phyloP scores from a whole-genome alignment of 2,113 vertebrate species.

The Nematolebias whitei region DNA sequence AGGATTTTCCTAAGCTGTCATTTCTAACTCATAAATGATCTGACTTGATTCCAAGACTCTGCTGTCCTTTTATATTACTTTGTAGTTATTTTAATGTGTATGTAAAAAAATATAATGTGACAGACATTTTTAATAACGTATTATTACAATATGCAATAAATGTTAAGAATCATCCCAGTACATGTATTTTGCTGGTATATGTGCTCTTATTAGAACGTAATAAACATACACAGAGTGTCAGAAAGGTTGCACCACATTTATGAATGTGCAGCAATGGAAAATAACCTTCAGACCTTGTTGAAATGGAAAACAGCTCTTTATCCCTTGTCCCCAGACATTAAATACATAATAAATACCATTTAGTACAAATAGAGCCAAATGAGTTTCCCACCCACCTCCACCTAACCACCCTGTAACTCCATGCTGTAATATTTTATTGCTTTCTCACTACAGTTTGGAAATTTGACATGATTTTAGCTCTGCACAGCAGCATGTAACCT shows the following conservation, averaged over 20 bases:
- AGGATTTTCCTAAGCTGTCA: conserved; percentile 1
- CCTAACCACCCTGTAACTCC: conserved; percentile 42
- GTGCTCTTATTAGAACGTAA: conserved; percentile 24
- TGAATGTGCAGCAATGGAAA: conserved; percentile 24
- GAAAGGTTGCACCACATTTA: conserved; percentile 17
- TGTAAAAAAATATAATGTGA: conserved; percentile 2
- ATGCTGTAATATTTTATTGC: conserved; percentile 64
- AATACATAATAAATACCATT: conserved; percentile 67
- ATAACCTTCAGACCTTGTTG: conserved; percentile 40
- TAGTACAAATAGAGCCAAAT: conserved; percentile 53
- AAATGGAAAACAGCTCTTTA: conserved; percentile 55
- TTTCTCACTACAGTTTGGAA: conserved; percentile 46
- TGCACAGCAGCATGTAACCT: conserved; percentile 57
- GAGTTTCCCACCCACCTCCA: conserved; percentile 40
- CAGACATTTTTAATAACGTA: conserved; percentile 8
- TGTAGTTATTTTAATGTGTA: conserved; percentile 18
- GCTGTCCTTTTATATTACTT: conserved; percentile 11
- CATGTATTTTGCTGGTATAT: conserved; percentile 16
- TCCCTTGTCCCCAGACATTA: conserved; percentile 50
- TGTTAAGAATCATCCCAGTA: conserved; percentile 10
- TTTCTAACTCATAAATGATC: conserved; percentile 1
- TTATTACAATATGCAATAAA: conserved; percentile 3
- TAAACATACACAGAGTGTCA: conserved; percentile 8
- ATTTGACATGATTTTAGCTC: conserved; percentile 42
- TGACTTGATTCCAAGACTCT: conserved; percentile 7